phyloP scores from a whole-genome alignment of 2,113 vertebrate species.

The Tyrannus savana region DNA sequence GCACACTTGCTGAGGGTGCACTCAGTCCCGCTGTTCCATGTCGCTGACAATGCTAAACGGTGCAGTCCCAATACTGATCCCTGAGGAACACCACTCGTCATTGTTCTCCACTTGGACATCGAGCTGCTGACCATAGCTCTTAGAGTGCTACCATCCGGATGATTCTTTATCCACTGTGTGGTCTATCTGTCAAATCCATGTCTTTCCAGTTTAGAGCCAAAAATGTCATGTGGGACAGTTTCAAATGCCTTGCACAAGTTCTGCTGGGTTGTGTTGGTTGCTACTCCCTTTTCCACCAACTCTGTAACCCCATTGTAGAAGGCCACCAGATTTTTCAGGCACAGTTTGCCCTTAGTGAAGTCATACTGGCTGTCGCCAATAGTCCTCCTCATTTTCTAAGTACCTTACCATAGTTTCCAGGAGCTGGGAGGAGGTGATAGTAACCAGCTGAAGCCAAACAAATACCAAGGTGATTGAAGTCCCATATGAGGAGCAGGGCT shows the following conservation, averaged over 20 bases:
- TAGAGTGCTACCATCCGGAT: not conserved
- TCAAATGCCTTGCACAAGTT: not conserved
- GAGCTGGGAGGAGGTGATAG: not conserved
- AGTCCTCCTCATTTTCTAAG: not conserved
- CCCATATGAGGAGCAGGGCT: not conserved
- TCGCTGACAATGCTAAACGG: not conserved
- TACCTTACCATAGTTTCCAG: not conserved
- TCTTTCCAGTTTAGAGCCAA: not conserved
- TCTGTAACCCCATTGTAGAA: not conserved
- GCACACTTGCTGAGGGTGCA: not conserved
- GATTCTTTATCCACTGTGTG: not conserved
- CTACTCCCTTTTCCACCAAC: not conserved
- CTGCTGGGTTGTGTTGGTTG: not conserved
- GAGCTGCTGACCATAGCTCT: not conserved
- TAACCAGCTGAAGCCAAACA: not conserved
- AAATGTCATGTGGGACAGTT: not conserved
- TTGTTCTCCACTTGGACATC: not conserved
- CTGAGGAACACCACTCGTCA: not conserved
- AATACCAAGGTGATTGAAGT: not conserved
- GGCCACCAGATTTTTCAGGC: not conserved
- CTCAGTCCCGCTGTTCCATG: not conserved
- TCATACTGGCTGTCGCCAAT: not conserved
- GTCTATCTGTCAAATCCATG: not conserved
- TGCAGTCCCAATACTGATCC: accelerated
- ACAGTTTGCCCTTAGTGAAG: not conserved